phyloP scores from a whole-genome alignment of 2,888 invertebrate genomes.

The Phytoseiulus persimilis region DNA sequence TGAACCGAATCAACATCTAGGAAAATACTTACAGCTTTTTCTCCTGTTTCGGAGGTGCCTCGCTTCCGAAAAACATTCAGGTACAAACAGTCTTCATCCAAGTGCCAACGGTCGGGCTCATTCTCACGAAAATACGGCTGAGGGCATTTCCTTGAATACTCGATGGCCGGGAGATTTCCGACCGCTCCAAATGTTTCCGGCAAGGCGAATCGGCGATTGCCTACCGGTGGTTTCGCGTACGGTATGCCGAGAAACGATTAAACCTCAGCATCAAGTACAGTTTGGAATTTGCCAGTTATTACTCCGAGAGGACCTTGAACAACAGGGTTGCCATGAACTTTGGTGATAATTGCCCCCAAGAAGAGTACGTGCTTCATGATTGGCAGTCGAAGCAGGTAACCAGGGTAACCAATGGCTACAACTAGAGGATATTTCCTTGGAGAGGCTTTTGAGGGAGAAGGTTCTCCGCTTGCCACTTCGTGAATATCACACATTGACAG shows the following conservation, averaged over 20 bases:
- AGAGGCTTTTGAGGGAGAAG: too few relatives aligned
- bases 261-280: background rate
- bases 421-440: too few relatives aligned
- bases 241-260: background rate
- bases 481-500: too few relatives aligned
- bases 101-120: background rate
- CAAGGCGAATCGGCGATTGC: background rate
- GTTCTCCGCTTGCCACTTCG: too few relatives aligned
- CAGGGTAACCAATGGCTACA: too few relatives aligned
- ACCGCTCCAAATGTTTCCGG: background rate
- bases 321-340: background rate
- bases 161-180: background rate
- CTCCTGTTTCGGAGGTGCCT: background rate
- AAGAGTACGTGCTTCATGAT: background rate
- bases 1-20: background rate
- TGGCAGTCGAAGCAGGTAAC: too few relatives aligned
- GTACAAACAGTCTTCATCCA: background rate
- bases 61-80: background rate
- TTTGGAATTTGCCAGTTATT: background rate
- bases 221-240: background rate
- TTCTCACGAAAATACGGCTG: background rate
- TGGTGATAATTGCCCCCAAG: background rate
- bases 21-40: background rate
- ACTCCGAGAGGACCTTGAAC: background rate
- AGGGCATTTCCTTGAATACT: background rate